These are phyloP conservation scores for Cyphomyrus plagiostoma DNA, from an alignment of 2,113 vertebrate genomes.

Conservation along the genomic window DNA sequence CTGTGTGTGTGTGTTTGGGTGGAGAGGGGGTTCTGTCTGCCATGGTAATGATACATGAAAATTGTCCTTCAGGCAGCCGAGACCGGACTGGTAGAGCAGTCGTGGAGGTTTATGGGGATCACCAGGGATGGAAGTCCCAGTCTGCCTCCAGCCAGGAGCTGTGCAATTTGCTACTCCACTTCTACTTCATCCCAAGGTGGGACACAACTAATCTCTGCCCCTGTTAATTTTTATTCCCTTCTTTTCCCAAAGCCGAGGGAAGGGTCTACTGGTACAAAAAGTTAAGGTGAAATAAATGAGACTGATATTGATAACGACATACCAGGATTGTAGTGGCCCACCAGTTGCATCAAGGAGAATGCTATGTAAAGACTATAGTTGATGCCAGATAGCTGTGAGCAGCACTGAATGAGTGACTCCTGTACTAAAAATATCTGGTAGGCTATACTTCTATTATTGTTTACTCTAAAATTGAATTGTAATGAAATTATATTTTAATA, in stretches of 20 bases:
- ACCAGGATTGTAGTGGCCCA: background rate
- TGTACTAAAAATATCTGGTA: background rate
- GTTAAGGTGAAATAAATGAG: background rate
- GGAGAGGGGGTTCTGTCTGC: background rate
- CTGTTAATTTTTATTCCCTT: background rate
- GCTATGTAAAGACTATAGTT: background rate
- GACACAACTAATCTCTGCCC: background rate
- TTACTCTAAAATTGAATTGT: background rate
- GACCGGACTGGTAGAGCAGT: constrained; percentile 73
- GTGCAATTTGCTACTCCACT: constrained; percentile 66
- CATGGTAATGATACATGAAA: background rate
- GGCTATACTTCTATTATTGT: background rate
- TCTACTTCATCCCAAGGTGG: constrained; percentile 79
- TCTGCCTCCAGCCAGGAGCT: constrained; percentile 62
- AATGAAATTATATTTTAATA: background rate
- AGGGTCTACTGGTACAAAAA: background rate
- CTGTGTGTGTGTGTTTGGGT: background rate
- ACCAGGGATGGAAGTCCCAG: constrained; percentile 55
- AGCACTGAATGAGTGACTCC: background rate
- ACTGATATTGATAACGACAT: background rate
- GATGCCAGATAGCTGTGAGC: background rate
- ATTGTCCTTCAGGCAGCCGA: constrained; percentile 62
- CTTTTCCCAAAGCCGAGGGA: background rate
- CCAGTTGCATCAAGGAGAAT: background rate
- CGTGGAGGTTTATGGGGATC: constrained; percentile 68